Evolutionary conservation across 2,888 invertebrate genomes (phyloP), one percentile per base, ranked within the genome.

Genomic region (Troides helena): DNA sequence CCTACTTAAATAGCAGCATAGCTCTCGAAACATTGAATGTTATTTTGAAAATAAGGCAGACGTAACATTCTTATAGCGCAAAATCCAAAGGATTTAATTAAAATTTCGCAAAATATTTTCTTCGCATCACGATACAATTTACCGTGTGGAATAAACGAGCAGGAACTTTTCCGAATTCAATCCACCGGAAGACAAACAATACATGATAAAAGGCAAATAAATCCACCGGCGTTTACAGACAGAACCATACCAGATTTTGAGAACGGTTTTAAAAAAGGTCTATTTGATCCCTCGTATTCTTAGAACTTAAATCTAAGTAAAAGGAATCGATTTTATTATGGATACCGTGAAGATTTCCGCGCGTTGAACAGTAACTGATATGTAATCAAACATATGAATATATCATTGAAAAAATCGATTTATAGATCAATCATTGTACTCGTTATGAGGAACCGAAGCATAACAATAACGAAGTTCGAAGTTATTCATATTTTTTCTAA

Each of bases 171-270:
- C 53, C 53, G 43, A 53, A 57, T 10, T 59, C 18, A 65, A 65
- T 65, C 4, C 58, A 59, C 25, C 43, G 23, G 43, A 65, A 57
- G 46, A 46, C 46, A 58, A 65, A 58, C 65, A 46, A 46, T 0
- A 14, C 39, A 65, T 18, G 39, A 25, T 21, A 6, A 56, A 56
- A 56, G 23, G 57, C 57, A 23, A 57, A 57, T 21, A 56, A 56
- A 56, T 56, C 21, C 50, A 17, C 12, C 50, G 50, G 50, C 50
- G 4, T 17, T 50, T 17, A 50, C 14, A 50, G 14, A 50, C 50
- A 50, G 12, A 50, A 17, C 17, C 17, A 14, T 4, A 50, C 50
- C 12, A 17, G 12, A 50, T 50, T 50, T 17, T 50, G 10, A 0
- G 12, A 14, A 50, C 14, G 2, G 4, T 50, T 50, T 50, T 18